A percentile compares a stretch with the other conserved stretches of the same genome.
These are phyloP conservation scores for Seira musarum DNA, from an alignment of 2,888 invertebrate genomes.

Conservation along the genomic window DNA sequence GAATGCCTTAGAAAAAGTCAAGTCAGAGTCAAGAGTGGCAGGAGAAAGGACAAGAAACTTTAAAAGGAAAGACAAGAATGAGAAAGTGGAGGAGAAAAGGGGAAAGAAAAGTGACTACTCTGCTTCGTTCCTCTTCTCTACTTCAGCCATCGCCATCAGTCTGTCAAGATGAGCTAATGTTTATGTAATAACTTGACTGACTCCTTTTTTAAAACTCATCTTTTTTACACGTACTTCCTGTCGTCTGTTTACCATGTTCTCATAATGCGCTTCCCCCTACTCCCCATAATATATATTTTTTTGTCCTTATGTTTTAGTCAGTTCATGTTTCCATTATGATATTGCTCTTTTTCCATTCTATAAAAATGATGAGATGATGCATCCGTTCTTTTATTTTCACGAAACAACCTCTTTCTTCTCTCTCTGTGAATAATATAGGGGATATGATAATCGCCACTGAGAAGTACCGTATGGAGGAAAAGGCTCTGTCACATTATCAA, in stretches of 20 bases:
- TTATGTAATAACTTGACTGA: slow-evolving; percentile 38
- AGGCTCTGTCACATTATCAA: slow-evolving; percentile 66
- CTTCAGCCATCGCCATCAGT: background rate
- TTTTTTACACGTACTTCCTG: slow-evolving; percentile 10
- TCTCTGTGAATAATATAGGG: slow-evolving; percentile 76
- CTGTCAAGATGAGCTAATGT: slow-evolving; percentile 49
- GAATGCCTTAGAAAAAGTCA: too few species aligned
- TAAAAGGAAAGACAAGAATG: slow-evolving; percentile 5
- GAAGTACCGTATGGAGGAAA: slow-evolving; percentile 86
- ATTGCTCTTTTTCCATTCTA: slow-evolving; percentile 23
- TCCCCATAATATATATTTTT: background rate
- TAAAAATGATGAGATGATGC: too few species aligned
- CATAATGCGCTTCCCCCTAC: background rate
- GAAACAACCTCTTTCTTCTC: too few species aligned
- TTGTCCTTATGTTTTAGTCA: slow-evolving; percentile 19
- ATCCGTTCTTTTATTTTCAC: slow-evolving; percentile 35
- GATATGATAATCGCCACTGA: slow-evolving; percentile 93
- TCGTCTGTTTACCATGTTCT: background rate
- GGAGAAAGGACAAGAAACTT: too few species aligned
- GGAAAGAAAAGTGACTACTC: background rate
- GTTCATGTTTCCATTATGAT: slow-evolving; percentile 12
- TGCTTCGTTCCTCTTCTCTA: background rate
- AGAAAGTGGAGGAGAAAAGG: slow-evolving; percentile 6
- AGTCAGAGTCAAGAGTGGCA: too few species aligned
- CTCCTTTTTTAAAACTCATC: background rate